These are phyloP conservation scores for Hippasteria phrygiana DNA, from an alignment of 53 echinoderm and acorn worm species.

Conservation along the genomic window DNA sequence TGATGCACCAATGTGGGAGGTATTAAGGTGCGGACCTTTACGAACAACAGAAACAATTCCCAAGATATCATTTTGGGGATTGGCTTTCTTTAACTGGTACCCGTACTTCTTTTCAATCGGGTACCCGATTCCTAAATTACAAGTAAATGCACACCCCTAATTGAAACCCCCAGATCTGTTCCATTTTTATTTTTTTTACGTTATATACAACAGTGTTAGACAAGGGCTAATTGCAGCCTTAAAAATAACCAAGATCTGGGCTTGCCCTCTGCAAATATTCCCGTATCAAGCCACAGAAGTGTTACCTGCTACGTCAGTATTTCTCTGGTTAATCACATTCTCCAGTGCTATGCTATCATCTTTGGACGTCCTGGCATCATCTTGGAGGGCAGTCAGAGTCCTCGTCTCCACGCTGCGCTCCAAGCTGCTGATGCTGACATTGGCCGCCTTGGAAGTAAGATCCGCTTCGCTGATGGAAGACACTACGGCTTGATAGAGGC, in stretches of 20 bases:
- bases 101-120: no score
- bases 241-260: not conserved
- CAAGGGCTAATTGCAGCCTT: not conserved
- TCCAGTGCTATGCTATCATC: constrained; percentile 56
- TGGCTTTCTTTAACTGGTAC: no score
- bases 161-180: no score
- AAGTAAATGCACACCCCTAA: no score
- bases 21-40: no score
- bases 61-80: no score
- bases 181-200: no score
- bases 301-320: constrained; percentile 66
- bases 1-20: no score
- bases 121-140: no score
- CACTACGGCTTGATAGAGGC: constrained; percentile 64
- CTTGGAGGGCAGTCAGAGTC: constrained; percentile 53
- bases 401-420: constrained; percentile 33
- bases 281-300: not conserved
- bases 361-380: constrained; percentile 64
- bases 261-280: no score
- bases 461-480: constrained; percentile 62
- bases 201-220: no score
- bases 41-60: no score
- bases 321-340: constrained; percentile 47
- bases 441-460: constrained; percentile 64
- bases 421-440: constrained; percentile 40